Evolutionary conservation across 2,113 vertebrate genomes (phyloP), one percentile per base, ranked within the genome.

Genomic region (Euleptes europaea): DNA sequence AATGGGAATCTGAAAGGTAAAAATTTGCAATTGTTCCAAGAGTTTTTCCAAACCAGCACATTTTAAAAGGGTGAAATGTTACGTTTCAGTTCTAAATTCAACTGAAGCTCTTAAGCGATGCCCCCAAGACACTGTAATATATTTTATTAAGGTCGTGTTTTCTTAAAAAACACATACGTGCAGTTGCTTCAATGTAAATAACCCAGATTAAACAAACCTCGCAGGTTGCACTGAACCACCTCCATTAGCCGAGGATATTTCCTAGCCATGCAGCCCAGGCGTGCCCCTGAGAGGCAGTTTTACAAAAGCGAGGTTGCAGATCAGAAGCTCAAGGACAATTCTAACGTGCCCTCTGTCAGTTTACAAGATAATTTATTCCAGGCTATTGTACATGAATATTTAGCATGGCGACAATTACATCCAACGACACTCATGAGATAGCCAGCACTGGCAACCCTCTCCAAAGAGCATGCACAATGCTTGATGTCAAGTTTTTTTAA

Each of bases 381-480:
- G 92, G 84, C 92, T 90, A 86, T 91, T 94, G 90, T 91, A 95
- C 94, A 96, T 97, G 94, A 96, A 96, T 97, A 96, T 96, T 96
- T 94, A 96, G 93, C 93, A 90, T 94, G 92, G 93, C 91, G 93
- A 93, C 95, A 94, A 91, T 93, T 93, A 94, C 94, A 94, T 84
- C 93, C 94, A 94, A 88, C 89, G 92, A 95, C 93, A 94, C 94
- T 92, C 93, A 82, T 72, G 93, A 94, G 95, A 93, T 84, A 82
- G 89, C 57, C 33, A 78, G 65, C 85, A 49, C 54, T 4, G 78
- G 86, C 90, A 88, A 92, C 71, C 84, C 91, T 93, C 89, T 93
- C 92, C 49, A 85, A 91, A 89, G 87, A 90, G 72, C 83, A 14
- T 0, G 23, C 86, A 86, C 83, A 73, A 54, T 1, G 47, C 85